Evolutionary conservation across 1,140 invertebrate species (phyloP), one percentile per base, ranked within the genome.

Genomic region (Hyposmocoma kahamanoa): DNA sequence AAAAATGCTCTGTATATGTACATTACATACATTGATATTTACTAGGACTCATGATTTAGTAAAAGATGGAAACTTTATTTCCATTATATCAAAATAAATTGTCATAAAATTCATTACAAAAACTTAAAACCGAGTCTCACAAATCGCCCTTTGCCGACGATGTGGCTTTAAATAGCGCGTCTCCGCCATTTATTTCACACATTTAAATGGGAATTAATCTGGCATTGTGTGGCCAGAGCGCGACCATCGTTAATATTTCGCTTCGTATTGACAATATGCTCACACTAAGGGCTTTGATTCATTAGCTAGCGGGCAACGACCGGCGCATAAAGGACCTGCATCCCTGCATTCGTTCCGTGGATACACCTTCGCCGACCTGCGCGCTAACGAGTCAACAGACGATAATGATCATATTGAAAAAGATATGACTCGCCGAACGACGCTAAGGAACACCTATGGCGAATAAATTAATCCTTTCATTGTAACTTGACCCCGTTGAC

Each of bases 171-270:
- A 61, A 59, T 57, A 54, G 43, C 59, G 49, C 38, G 52, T 59
- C 50, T 51, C 51, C 56, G 55, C 56, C 62, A 72, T 69, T 69
- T 73, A 76, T 72, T 77, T 75, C 66, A 64, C 72, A 77, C 68
- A 70, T 78, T 79, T 79, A 79, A 79, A 79, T 73, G 65, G 63
- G 68, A 79, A 77, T 81, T 80, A 81, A 80, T 76, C 74, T 71
- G 61, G 66, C 59, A 78, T 80, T 83, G 75, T 83, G 62, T 62
- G 56, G 45, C 34, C 54, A 47, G 57, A 52, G 53, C 53, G 61
- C 65, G 63, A 61, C 62, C 64, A 59, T 59, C 59, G 66, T 75
- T 80, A 76, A 76, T 78, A 77, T 73, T 82, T 70, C 67, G 69
- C 75, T 71, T 57, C 55, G 64, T 75, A 84, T 83, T 81, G 75